Base-by-base conservation (phyloP, 2,888 invertebrate genomes). In the Drosophila peninsularis region DNA sequence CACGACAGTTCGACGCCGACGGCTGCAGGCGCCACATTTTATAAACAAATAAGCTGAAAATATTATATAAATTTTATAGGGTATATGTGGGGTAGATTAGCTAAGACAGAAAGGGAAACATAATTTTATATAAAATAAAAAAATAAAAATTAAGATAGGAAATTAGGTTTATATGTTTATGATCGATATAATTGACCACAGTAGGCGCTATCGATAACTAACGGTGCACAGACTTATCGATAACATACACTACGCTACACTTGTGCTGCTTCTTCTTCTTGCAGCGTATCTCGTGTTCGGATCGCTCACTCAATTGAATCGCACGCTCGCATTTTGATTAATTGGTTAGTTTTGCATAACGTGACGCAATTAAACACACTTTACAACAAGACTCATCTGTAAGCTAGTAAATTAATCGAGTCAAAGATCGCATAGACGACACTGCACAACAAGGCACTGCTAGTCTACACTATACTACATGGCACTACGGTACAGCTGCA, bases 1-100 rank as follows among this genome's bases (percentile, higher is more conserved):
- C 66, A 58, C 67, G 78, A 62, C 82, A 52, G 41, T 60, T 68
- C 62, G 81, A 60, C 71, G 81, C 70, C 80, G 49, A 45, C 47
- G 58, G 50, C 45, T 49, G 58, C 56, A 81, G 84, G 84, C 79
- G 79, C 70, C 79, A 64, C 67, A 45, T 53, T 68, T 66, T 44
- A 62, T 75, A 68, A 68, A 61, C 56, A 80, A 72, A 68, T 52
- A 44, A 36, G 45, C 21, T 30, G 19, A 52, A 36, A 17, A 34
- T 13, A 37, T 11, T 14, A 34, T 27, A 27, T 5, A 27, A 14
- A 49, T 13, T 19, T 11, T 7, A 3, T 14, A 19, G 19, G 14
- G 3, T 41, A 27, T 13, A 13, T 0, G 5, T 41, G 9, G 19
- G 39, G 39, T 30, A 14, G 13, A 41, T 41, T 41, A 14, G 30